phyloP scores from a whole-genome alignment of 2,888 invertebrate genomes.

The Auanema freiburgensis region DNA sequence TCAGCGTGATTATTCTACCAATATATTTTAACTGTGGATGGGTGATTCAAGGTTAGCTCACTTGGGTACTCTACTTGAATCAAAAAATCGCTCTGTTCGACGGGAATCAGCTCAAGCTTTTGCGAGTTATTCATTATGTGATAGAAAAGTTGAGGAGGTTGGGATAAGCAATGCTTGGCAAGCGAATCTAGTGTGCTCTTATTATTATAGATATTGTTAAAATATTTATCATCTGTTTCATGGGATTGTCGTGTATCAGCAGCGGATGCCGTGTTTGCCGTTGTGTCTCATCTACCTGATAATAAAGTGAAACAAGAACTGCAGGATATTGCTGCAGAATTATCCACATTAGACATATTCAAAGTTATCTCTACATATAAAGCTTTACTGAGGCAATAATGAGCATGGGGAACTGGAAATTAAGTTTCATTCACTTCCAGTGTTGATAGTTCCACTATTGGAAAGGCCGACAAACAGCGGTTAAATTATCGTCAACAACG shows the following conservation, averaged over 20 bases:
- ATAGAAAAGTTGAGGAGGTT: slow-evolving; percentile 38
- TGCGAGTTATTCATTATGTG: slow-evolving; percentile 47
- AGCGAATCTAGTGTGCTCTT: not conserved
- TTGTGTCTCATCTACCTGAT: slow-evolving; percentile 24
- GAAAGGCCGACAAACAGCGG: slow-evolving; percentile 8
- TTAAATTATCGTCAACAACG: slow-evolving; percentile 39
- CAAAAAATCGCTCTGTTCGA: slow-evolving; percentile 55
- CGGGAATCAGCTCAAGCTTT: slow-evolving; percentile 51
- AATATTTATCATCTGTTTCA: slow-evolving; percentile 33
- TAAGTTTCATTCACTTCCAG: slow-evolving; percentile 9
- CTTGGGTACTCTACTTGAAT: slow-evolving; percentile 53
- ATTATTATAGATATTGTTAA: slow-evolving; percentile 29
- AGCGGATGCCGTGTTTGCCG: slow-evolving; percentile 46
- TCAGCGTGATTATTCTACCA: too few relatives aligned
- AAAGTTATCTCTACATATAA: slow-evolving; percentile 1
- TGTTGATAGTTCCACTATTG: slow-evolving; percentile 6
- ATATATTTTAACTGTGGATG: slow-evolving; percentile 8
- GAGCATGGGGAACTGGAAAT: not conserved
- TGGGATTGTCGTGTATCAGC: slow-evolving; percentile 59
- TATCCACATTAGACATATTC: slow-evolving; percentile 6
- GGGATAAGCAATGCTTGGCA: not conserved
- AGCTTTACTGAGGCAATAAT: not conserved
- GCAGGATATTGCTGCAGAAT: slow-evolving; percentile 15
- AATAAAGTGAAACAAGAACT: not conserved
- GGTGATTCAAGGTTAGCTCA: slow-evolving; percentile 38